Evolutionary conservation across 2,797 vertebrate species (phyloP).

Genomic region (Hapalemur alaotrensis): DNA sequence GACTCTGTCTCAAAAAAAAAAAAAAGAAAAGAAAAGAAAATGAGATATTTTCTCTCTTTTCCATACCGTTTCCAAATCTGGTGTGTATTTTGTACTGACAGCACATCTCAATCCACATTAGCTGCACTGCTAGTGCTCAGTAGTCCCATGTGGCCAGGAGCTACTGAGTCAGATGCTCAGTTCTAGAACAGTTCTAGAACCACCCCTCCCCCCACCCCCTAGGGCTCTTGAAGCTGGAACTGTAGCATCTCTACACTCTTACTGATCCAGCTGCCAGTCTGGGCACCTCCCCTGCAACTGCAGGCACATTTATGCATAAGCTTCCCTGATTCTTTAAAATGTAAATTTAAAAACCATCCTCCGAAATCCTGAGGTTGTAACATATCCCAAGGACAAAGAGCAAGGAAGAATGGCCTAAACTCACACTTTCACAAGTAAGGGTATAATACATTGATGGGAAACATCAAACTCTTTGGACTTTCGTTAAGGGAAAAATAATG

Average conservation of each 20-base stretch:
- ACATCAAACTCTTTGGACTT: not conserved
- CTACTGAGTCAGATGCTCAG: not conserved
- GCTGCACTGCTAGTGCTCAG: not conserved
- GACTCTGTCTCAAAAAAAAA: no score
- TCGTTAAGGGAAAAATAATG: not conserved
- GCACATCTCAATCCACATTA: not conserved
- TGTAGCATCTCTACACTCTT: not conserved
- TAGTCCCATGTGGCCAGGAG: not conserved
- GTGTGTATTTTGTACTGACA: not conserved
- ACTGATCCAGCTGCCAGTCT: not conserved
- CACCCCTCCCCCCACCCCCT: not conserved
- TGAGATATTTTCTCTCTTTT: not conserved
- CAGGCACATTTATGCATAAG: not conserved
- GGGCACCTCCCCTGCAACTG: not conserved
- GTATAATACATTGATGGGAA: not conserved
- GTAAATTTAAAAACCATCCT: not conserved
- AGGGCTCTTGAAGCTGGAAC: not conserved
- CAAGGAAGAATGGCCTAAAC: not conserved
- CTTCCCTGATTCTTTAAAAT: not conserved
- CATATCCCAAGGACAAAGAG: not conserved
- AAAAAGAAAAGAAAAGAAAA: not conserved
- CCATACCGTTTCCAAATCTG: not conserved
- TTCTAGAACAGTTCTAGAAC: not conserved
- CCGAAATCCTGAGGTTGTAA: not conserved
- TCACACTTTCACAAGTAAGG: not conserved